phyloP scores from a whole-genome alignment of 1,140 invertebrate species.

The Pachypeltis micranthus region DNA sequence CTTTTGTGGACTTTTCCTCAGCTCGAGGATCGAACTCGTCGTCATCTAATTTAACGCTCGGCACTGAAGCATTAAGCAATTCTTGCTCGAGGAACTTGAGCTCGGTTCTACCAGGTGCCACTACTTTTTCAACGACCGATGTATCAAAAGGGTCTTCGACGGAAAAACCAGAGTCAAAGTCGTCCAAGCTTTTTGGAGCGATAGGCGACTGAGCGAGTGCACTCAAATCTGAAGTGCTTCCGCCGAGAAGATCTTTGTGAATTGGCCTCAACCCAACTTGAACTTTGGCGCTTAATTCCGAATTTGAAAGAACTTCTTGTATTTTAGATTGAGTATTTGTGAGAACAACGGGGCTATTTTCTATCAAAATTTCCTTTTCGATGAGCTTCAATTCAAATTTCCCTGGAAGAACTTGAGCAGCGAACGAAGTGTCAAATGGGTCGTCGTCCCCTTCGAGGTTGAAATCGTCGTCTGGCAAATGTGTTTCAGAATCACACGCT shows the following conservation, averaged over 20 bases:
- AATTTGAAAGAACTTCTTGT: conserved; percentile 43
- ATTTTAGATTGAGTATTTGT: conserved; percentile 22
- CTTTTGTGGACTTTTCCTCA: conserved; percentile 29
- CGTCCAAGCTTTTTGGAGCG: conserved; percentile 40
- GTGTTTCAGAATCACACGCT: background rate
- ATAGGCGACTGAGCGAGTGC: conserved; percentile 55
- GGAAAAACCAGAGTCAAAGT: conserved; percentile 37
- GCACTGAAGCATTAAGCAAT: conserved; percentile 37
- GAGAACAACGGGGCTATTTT: conserved; percentile 41
- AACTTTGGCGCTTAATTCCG: conserved; percentile 36
- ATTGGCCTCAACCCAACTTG: conserved; percentile 17
- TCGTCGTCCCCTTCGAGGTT: conserved; percentile 39
- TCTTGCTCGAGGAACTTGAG: conserved; percentile 67
- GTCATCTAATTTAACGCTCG: conserved; percentile 42
- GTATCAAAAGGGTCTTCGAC: conserved; percentile 79
- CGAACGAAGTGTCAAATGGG: conserved; percentile 78
- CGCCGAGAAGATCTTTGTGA: conserved; percentile 34
- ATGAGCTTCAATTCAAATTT: conserved; percentile 50
- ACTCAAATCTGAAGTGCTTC: conserved; percentile 60
- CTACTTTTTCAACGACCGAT: conserved; percentile 53
- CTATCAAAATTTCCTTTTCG: conserved; percentile 42
- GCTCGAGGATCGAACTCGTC: conserved; percentile 62
- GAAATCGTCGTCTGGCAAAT: background rate
- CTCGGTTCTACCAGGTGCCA: conserved; percentile 61
- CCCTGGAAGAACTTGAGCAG: conserved; percentile 58